Conservation (phyloP, 1,140 invertebrate genomes). For the Macrocentrus cingulum region DNA sequence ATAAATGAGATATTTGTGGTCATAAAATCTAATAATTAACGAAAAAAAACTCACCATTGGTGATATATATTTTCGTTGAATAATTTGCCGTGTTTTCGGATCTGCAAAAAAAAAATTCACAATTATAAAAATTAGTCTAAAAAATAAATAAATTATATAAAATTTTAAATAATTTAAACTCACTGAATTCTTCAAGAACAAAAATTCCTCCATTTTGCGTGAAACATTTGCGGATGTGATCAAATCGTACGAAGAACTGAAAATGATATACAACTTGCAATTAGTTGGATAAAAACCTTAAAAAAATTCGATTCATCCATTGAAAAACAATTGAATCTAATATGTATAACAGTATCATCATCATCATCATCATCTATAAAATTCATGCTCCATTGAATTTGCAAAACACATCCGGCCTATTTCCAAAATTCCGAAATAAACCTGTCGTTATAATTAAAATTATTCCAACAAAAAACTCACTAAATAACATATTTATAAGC, state of each 20-base stretch:
- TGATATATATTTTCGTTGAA: constrained; percentile 96
- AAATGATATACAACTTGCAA: constrained; percentile 60
- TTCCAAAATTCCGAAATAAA: too few species aligned
- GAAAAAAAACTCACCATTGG: too few species aligned
- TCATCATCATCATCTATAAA: background rate
- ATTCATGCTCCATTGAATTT: background rate
- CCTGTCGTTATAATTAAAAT: too few species aligned
- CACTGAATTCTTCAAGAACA: constrained; percentile 98
- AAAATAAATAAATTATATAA: constrained; percentile 40
- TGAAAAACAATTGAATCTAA: background rate
- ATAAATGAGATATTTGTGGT: too few species aligned
- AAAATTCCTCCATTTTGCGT: constrained; percentile 98
- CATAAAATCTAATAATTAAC: too few species aligned
- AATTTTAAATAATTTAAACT: constrained; percentile 59
- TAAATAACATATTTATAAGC: too few species aligned
- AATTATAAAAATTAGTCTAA: too few species aligned
- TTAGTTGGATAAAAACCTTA: background rate
- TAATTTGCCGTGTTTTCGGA: constrained; percentile 95
- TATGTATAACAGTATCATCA: too few species aligned
- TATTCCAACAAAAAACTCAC: too few species aligned
- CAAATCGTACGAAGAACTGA: constrained; percentile 98
- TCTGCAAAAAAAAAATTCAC: constrained; percentile 88
- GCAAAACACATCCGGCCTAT: too few species aligned
- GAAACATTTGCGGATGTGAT: constrained; percentile 99
- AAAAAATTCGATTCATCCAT: background rate